A percentile compares a stretch with the other conserved stretches of the same genome.
Evolutionary conservation across 2,797 vertebrate genomes (phyloP).

Genomic region (Chrysocyon brachyurus): DNA sequence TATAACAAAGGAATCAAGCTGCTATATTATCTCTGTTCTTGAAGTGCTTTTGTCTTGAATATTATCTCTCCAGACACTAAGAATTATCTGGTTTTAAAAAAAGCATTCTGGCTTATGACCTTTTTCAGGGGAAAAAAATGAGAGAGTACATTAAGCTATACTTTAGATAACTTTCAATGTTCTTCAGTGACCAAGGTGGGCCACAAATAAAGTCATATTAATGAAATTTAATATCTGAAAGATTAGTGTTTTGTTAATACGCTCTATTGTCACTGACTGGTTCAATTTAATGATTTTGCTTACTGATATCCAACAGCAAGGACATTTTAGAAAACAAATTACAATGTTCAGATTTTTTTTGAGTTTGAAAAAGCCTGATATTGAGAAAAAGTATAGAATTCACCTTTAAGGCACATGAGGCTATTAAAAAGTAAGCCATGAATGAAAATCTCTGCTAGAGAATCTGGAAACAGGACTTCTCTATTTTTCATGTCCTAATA

Average conservation of each 20-base stretch:
- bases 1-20: slow-evolving; percentile 50
- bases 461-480: slow-evolving; percentile 67
- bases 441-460: slow-evolving; percentile 69
- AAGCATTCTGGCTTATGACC: slow-evolving; percentile 26
- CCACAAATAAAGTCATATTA: slow-evolving; percentile 64
- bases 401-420: slow-evolving; percentile 82
- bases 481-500: slow-evolving; percentile 58
- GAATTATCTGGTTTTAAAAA: slow-evolving; percentile 46
- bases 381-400: slow-evolving; percentile 65
- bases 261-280: slow-evolving; percentile 29
- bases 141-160: slow-evolving; percentile 42
- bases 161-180: slow-evolving; percentile 24
- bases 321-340: slow-evolving; percentile 67
- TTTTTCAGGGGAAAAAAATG: neutral
- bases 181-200: slow-evolving; percentile 54
- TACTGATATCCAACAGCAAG: slow-evolving; percentile 65
- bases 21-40: slow-evolving; percentile 57
- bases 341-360: slow-evolving; percentile 54
- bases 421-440: slow-evolving; percentile 62
- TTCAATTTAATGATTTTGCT: slow-evolving; percentile 60
- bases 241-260: slow-evolving; percentile 1
- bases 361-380: slow-evolving; percentile 69
- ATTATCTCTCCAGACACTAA: slow-evolving; percentile 35
- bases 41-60: slow-evolving; percentile 58
- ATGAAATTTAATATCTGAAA: slow-evolving; percentile 62